Evolutionary conservation across 1,140 invertebrate species (phyloP).

Genomic region (Glomeris maerens): DNA sequence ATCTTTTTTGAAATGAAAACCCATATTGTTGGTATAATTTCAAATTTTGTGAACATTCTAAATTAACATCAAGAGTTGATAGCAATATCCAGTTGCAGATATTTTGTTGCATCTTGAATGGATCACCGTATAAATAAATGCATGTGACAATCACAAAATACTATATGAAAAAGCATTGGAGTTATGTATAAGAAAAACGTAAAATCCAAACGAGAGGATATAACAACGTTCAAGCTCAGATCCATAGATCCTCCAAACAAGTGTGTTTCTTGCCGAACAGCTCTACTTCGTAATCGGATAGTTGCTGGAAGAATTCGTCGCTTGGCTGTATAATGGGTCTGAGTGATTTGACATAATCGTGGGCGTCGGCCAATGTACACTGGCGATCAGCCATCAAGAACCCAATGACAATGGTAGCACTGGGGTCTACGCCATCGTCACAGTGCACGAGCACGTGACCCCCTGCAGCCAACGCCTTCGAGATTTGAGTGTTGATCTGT

Average conservation of each 20-base stretch:
- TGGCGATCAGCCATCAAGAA: constrained; percentile 21
- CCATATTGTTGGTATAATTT: too few relatives aligned
- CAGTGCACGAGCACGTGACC: constrained; percentile 24
- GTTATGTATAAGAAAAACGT: too few relatives aligned
- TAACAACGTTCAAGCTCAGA: constrained; percentile 5
- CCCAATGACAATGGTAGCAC: constrained; percentile 23
- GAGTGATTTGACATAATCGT: constrained; percentile 25
- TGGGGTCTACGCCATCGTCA: constrained; percentile 25
- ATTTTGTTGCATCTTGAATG: too few relatives aligned
- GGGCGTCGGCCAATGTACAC: constrained; percentile 26
- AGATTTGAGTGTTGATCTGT: constrained; percentile 9
- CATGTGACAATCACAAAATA: too few relatives aligned
- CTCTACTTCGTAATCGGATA: constrained; percentile 21
- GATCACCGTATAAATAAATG: too few relatives aligned
- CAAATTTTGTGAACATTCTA: too few relatives aligned
- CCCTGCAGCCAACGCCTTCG: constrained; percentile 15
- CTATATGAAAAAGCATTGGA: too few relatives aligned
- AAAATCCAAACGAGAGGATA: too few relatives aligned
- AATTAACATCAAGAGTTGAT: too few relatives aligned
- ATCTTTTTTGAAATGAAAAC: too few relatives aligned
- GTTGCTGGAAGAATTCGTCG: constrained; percentile 18
- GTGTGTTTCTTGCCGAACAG: constrained; percentile 25
- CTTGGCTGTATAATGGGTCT: constrained; percentile 24
- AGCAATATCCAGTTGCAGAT: too few relatives aligned
- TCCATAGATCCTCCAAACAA: constrained; percentile 25